Evolutionary conservation across 2,113 vertebrate species (phyloP).

Genomic region (Cheilinus undulatus): DNA sequence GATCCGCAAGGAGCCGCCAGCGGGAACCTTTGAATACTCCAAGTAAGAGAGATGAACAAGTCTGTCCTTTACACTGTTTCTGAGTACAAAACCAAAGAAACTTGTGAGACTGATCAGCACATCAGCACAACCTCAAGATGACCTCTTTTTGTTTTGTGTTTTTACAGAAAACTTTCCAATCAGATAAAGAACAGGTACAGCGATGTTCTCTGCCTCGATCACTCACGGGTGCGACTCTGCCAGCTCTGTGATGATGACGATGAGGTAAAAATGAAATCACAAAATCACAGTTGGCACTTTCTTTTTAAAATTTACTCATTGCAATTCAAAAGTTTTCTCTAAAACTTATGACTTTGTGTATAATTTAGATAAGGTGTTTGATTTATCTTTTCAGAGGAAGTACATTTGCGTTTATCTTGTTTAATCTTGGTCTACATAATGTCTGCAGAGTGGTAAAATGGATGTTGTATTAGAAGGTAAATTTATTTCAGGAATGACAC

Average conservation of each 20-base stretch:
- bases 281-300: not conserved
- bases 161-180: conserved; percentile 82
- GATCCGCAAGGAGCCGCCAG: conserved; percentile 85
- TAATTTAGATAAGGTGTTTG: not conserved
- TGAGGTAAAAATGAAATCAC: conserved; percentile 71
- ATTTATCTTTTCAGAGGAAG: not conserved
- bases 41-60: conserved; percentile 73
- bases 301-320: not conserved
- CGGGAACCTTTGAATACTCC: conserved; percentile 85
- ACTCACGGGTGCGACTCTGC: conserved; percentile 83
- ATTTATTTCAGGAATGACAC: not conserved
- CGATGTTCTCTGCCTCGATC: conserved; percentile 86
- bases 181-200: conserved; percentile 88
- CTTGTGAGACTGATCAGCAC: not conserved
- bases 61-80: not conserved
- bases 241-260: conserved; percentile 80
- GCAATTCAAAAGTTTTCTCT: not conserved
- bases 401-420: too few relatives aligned
- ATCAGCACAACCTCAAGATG: not conserved
- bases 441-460: too few relatives aligned
- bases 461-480: not conserved
- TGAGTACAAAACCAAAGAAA: not conserved
- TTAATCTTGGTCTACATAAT: too few relatives aligned
- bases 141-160: not conserved
- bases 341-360: too few relatives aligned